Conservation (phyloP, 2,113 vertebrate species). For the Antechinus stuartii region DNA sequence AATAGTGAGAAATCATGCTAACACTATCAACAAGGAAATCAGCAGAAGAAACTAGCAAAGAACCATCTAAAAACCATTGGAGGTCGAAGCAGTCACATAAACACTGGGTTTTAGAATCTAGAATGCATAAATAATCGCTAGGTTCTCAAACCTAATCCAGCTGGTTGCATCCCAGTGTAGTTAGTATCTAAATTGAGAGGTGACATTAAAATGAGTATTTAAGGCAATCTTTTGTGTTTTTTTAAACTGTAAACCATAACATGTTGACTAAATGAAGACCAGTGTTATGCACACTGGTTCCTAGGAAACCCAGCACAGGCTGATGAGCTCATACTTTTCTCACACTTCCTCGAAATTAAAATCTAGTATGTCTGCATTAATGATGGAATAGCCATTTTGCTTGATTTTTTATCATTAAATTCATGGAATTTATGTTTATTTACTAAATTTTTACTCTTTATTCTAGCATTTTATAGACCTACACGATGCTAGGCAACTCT, state of each 20-base stretch:
- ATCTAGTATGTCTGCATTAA: constrained; percentile 6
- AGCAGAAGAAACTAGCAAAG: constrained; percentile 22
- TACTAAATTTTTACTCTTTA: background rate
- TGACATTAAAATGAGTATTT: constrained; percentile 33
- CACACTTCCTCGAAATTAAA: constrained; percentile 39
- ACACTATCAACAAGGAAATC: constrained; percentile 12
- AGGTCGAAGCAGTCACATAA: constrained; percentile 11
- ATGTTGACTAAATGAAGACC: constrained; percentile 17
- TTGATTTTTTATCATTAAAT: constrained; percentile 9
- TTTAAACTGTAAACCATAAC: constrained; percentile 16
- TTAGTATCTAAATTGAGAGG: background rate
- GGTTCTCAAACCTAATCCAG: constrained; percentile 7
- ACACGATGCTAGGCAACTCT: background rate
- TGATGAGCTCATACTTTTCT: background rate
- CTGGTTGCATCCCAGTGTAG: background rate
- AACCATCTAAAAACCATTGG: constrained; percentile 28
- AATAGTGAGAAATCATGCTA: constrained; percentile 33
- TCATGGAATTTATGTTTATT: background rate
- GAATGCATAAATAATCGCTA: background rate
- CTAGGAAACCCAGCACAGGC: constrained; percentile 6
- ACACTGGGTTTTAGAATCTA: background rate
- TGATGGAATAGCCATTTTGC: constrained; percentile 27
- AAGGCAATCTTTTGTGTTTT: constrained; percentile 8
- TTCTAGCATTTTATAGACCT: background rate
- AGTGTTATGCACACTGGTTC: constrained; percentile 11